Base-by-base conservation (phyloP, 2,113 vertebrate genomes). In the Pao palembangensis region DNA sequence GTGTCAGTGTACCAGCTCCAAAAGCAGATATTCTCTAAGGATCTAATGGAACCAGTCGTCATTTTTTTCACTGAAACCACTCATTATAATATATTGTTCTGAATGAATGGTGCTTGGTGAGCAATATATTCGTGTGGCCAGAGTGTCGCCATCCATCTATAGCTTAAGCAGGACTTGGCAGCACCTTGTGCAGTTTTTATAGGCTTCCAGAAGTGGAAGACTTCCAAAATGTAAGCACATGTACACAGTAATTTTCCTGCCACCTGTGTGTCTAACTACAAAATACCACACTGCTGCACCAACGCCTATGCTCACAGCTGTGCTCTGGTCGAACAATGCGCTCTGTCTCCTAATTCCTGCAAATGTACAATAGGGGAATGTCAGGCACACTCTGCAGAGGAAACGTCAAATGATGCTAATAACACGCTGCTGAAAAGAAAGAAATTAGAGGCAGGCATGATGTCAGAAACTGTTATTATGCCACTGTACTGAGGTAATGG, bases 381-480 rank as follows among this genome's bases (percentile, higher is more conserved):
- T 1, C 0, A 23, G 57, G 47, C 38, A 41, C n/a, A 7, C 69
- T 34, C 60, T 47, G 61, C 3, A 34, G 64, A 79, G 76, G 74
- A 80, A 78, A 72, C 55, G 43, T 84, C 80, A 67, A 85, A 83
- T 81, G 74, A 84, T 76, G 53, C 82, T 89, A 87, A 88, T 87
- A 82, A 81, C 31, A 61, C 76, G 64, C 76, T 80, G 85, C 58
- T 87, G 87, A 85, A 88, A 89, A 56, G 70, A 55, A 21, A 79
- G 71, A 69, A 69, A 65, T 72, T 19, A 58, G 63, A 50, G 80
- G 78, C 71, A 63, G 61, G 80, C 65, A 80, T 81, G 81, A 85
- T 71, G 71, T 82, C 83, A 83, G 70, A 69, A 44, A 38, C 61
- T 51, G 59, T 73, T 56, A 66, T 75, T 72, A 34, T 62, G 64